Evolutionary conservation across 2,113 vertebrate species (phyloP).

Genomic region (Phocoena sinus): DNA sequence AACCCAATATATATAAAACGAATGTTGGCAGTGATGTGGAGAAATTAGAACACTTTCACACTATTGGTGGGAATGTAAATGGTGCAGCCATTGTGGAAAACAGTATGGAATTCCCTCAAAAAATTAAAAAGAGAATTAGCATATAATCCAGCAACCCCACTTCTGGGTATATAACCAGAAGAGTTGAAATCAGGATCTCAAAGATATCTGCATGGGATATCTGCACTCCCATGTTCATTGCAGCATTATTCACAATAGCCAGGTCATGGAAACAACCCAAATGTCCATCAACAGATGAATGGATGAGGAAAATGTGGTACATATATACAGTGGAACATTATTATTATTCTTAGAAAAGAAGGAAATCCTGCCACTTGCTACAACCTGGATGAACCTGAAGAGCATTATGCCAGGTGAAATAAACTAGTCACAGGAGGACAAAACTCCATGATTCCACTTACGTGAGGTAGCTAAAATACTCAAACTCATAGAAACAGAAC

Average conservation of each 20-base stretch:
- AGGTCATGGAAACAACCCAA: not conserved
- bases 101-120: not conserved
- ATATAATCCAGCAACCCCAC: not conserved
- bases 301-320: not conserved
- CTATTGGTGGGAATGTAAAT: not conserved
- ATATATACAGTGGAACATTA: not conserved
- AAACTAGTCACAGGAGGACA: not conserved
- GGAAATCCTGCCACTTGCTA: not conserved
- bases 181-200: not conserved
- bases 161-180: not conserved
- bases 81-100: not conserved
- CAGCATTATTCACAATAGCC: not conserved
- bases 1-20: too few relatives aligned
- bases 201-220: not conserved
- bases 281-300: not conserved
- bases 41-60: not conserved
- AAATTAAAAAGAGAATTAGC: not conserved
- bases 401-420: not conserved
- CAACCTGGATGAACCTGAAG: not conserved
- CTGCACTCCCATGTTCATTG: not conserved
- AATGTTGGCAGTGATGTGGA: not conserved
- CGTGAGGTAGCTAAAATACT: not conserved
- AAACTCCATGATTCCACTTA: not conserved
- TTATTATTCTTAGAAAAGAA: not conserved
- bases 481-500: too few relatives aligned